Base-by-base conservation (phyloP, 2,888 invertebrate species). In the Tipula confusa region DNA sequence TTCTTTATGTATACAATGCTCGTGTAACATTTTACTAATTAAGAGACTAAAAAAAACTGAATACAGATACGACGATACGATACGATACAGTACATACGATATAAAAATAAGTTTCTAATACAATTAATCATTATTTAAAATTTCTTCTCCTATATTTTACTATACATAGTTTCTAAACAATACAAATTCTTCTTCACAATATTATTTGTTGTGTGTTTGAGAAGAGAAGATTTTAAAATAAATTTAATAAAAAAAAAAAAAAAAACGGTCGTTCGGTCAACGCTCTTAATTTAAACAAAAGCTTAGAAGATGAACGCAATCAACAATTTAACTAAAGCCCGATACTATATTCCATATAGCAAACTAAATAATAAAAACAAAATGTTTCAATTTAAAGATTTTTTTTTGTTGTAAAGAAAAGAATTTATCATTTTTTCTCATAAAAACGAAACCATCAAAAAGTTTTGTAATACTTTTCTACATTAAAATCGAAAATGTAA, bases 71-170 rank as follows among this genome's bases (percentile, higher is more conserved):
- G 15, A n/a, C n/a, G 43, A 43, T 64, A 64, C 64, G 64, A 64
- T 64, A 64, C 64, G 24, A 64, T 64, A 64, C 64, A 64, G 7
- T 9, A 64, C n/a, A 36, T 36, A 36, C 36, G 15, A 43, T 15
- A 43, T 43, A 64, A 24, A 64, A 24, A 64, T n/a, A n/a, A 64
- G 9, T 64, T 64, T 64, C 64, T 64, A 64, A 64, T 64, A 24
- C 64, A 64, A 64, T 64, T 24, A 64, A 64, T 64, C 64, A 64
- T 64, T 64, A 64, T 24, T 64, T 64, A 64, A 64, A 64, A 64
- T 64, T 64, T 64, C 64, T 64, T 64, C 64, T 64, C 24, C 64
- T 36, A 36, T 36, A 15, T 43, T n/a, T 1, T 43, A 15, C n/a
- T n/a, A 38, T 43, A 15, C 1, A 15, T 43, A 43, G 15, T n/a